Base-by-base conservation (phyloP, 2,113 vertebrate species). In the Phrynosoma blainvillii region DNA sequence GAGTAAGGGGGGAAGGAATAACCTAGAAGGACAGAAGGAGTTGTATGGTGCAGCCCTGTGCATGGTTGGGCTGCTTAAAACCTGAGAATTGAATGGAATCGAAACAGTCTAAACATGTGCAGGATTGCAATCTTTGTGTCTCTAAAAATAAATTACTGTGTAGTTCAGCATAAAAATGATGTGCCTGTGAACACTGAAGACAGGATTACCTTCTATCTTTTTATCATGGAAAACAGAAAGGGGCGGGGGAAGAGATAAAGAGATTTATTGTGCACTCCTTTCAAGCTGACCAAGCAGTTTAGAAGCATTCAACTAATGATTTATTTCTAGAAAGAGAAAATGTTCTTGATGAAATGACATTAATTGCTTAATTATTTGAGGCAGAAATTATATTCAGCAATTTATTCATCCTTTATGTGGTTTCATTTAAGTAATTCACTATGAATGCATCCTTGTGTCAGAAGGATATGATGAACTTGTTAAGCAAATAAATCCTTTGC, bases 361-460 rank as follows among this genome's bases (percentile, higher is more conserved):
- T 96, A 96, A 96, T 96, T 95, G 95, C 93, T 93, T 96, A 95
- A 95, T 96, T 95, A 95, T 96, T 96, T 95, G 95, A 96, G 91
- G 92, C 91, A 92, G 92, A 95, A 96, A 95, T 96, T 94, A 89
- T 92, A 94, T 92, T 94, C 91, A 93, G 93, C 94, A 94, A 92
- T 96, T 96, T 96, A 92, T 94, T 94, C 90, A 74, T 89, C 90
- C 86, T 68, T 47, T 93, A 3, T 95, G 92, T 92, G 92, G 90
- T 74, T n/a, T 76, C 78, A 87, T 88, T 91, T 88, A 94, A 96
- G 90, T 96, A 93, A 93, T 96, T 95, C 89, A 92, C 75, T 25
- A 0, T 90, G 81, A 86, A 91, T 93, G 91, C 89, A 93, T 93
- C 93, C 94, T 91, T 95, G 89, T 94, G 91, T 94, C 90, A 94